Evolutionary conservation across 2,113 vertebrate species (phyloP).

Genomic region (Crocuta crocuta): DNA sequence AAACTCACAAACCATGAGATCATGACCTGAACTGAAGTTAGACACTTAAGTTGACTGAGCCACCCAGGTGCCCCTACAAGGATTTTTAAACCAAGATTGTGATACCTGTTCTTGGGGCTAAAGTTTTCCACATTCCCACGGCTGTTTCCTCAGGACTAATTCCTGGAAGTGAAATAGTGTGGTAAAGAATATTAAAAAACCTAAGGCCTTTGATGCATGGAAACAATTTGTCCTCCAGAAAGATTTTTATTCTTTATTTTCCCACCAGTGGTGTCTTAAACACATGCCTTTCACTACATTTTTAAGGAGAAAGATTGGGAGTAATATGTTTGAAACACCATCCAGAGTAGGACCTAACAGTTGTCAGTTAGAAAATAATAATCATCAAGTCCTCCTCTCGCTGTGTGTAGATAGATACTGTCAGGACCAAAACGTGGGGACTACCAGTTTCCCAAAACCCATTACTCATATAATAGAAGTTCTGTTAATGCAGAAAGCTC

Average conservation of each 20-base stretch:
- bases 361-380: background rate
- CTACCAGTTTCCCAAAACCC: background rate
- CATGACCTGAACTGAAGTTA: too few relatives aligned
- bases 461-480: background rate
- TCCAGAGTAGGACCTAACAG: background rate
- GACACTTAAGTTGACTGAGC: too few relatives aligned
- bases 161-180: background rate
- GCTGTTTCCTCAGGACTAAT: background rate
- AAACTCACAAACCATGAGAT: too few relatives aligned
- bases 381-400: background rate
- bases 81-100: background rate
- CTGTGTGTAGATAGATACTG: background rate
- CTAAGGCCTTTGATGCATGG: background rate
- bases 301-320: background rate
- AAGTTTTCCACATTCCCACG: background rate
- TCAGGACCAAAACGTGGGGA: background rate
- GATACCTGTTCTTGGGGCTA: background rate
- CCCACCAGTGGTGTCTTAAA: background rate
- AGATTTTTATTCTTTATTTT: background rate
- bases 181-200: slow-evolving; percentile 20
- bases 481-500: background rate
- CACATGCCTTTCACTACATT: background rate
- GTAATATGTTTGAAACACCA: background rate
- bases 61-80: too few relatives aligned
- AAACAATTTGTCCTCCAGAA: background rate